Evolutionary conservation across 2,888 invertebrate species (phyloP), one percentile per base, ranked within the genome.

Genomic region (Amphipoea oculea): DNA sequence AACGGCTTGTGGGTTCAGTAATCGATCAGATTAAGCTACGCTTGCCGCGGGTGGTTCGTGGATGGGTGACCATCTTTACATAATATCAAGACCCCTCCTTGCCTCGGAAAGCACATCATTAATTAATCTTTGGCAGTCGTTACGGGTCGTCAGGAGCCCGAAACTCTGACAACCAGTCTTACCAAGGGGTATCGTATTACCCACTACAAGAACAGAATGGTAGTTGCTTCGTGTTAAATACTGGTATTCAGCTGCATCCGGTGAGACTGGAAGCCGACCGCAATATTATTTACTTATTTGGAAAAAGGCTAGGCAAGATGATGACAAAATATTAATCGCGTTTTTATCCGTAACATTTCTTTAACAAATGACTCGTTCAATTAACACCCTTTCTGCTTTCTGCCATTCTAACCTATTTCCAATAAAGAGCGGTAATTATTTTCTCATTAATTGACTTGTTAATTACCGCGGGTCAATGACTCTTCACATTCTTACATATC

Each of bases 381-480:
- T 83, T 69, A 57, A 51, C 20, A 17, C 9, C 23, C 29, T 68
- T 81, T 81, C 17, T 14, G 81, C 1, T 29, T 63, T 66, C 9
- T 36, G 42, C 6, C 4, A 65, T 63, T 67, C 29, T 29, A n/a
- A 70, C 73, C n/a, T 36, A 70, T 67, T 75, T 69, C 4, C 7
- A 45, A 60, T 68, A 12, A 65, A 62, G n/a, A 60, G 65, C 20
- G 9, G 40, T 51, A 29, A 20, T 29, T 48, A 36, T 66, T 70
- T 67, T 74, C 40, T 71, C 4, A 60, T 63, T 85, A 85, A 81
- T 85, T 81, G 51, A 66, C 66, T 87, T 66, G 74, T 77, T 40
- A 85, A 81, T 81, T 81, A 79, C 9, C 12, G 54, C 66, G 62
- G 76, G 60, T 80, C 51, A 87, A 75, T 77, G 76, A 81, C 62